Conservation (phyloP, 2,113 vertebrate species). For the Ptilonorhynchus violaceus region DNA sequence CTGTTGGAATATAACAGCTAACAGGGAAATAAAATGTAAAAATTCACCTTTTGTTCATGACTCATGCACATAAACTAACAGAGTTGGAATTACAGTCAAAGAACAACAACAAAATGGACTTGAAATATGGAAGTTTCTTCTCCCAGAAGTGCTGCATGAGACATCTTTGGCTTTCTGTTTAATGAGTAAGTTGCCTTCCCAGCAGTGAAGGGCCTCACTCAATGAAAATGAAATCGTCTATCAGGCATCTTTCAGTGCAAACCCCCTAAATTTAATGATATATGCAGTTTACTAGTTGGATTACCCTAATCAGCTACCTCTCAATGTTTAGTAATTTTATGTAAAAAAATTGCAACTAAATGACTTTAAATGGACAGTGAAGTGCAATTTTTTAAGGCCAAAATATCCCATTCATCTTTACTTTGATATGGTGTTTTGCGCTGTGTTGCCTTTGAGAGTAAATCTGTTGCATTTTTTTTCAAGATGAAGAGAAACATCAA, state of each 20-base stretch:
- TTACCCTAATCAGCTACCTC: background rate
- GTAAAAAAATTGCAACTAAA: background rate
- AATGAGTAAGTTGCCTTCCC: background rate
- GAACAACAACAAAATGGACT: background rate
- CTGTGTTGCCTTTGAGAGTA: background rate
- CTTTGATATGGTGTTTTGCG: background rate
- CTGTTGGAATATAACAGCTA: background rate
- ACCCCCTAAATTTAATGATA: background rate
- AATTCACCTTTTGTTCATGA: background rate
- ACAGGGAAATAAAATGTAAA: background rate
- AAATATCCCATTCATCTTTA: background rate
- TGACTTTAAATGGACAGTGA: background rate
- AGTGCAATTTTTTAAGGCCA: background rate
- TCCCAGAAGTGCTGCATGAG: background rate
- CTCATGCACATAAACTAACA: background rate
- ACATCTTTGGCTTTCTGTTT: background rate
- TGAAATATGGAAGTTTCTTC: background rate
- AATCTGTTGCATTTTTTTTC: background rate
- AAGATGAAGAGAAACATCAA: background rate
- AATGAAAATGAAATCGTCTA: background rate
- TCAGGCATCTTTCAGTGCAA: background rate
- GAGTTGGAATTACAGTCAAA: background rate
- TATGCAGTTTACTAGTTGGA: background rate
- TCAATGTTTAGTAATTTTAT: background rate
- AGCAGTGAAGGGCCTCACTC: background rate